Percentiles rank a stretch among this genome's conserved stretches.
phyloP scores from a whole-genome alignment of 2,888 invertebrate species.

The Drosophila borborema region DNA sequence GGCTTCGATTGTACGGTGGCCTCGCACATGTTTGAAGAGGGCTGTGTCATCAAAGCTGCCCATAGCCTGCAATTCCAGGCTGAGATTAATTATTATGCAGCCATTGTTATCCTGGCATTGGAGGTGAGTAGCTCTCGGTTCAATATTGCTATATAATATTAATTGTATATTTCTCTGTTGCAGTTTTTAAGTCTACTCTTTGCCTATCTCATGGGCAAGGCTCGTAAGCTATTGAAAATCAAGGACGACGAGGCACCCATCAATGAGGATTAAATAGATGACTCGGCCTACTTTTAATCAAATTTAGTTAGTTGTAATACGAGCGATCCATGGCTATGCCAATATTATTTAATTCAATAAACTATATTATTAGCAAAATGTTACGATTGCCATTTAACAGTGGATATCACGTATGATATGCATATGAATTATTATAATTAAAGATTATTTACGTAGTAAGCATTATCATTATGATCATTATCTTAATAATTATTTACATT shows the following conservation, averaged over 20 bases:
- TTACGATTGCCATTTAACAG: background rate
- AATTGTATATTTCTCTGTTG: background rate
- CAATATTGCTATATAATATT: too few relatives aligned
- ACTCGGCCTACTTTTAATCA: background rate
- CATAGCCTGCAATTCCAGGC: slow-evolving; percentile 50
- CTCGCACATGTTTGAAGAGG: slow-evolving; percentile 68
- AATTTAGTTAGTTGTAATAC: slow-evolving; percentile 24
- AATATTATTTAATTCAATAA: slow-evolving; percentile 41
- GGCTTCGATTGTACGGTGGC: slow-evolving; percentile 68
- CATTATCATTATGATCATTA: background rate
- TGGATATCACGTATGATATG: background rate
- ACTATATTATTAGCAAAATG: slow-evolving; percentile 1
- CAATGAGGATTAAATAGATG: slow-evolving; percentile 46
- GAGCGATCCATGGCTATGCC: slow-evolving; percentile 30
- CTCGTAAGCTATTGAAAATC: slow-evolving; percentile 62
- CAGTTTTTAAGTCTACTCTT: slow-evolving; percentile 60
- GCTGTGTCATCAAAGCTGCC: slow-evolving; percentile 66
- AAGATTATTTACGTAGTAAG: too few relatives aligned
- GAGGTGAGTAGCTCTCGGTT: slow-evolving; percentile 53
- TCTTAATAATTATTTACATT: background rate
- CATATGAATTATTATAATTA: too few relatives aligned
- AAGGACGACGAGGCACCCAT: slow-evolving; percentile 72
- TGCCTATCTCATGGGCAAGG: slow-evolving; percentile 65
- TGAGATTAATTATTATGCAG: slow-evolving; percentile 62
- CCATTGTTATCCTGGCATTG: slow-evolving; percentile 56